Conservation (phyloP, 2,888 invertebrate species). For the Selenia dentaria region DNA sequence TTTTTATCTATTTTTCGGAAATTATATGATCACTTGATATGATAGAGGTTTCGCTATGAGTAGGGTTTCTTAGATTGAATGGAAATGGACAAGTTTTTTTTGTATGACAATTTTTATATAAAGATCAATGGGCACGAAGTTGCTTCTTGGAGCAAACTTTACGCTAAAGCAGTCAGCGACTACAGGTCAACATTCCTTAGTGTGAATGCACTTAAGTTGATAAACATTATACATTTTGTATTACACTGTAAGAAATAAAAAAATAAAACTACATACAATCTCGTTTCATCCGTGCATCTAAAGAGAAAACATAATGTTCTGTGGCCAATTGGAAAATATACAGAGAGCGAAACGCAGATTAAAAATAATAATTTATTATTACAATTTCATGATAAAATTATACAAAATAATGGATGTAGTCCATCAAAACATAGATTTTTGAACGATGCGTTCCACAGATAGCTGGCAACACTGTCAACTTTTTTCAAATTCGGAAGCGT, state of each 20-base stretch:
- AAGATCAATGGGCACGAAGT: background rate
- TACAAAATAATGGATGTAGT: constrained; percentile 36
- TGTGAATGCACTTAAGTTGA: no score
- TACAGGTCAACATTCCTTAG: no score
- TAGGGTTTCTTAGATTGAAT: background rate
- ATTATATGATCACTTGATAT: constrained; percentile 12
- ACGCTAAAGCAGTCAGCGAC: no score
- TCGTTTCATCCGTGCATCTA: background rate
- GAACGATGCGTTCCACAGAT: constrained; percentile 30
- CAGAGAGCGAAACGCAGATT: constrained; percentile 43
- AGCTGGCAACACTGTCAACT: constrained; percentile 23
- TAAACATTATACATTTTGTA: no score
- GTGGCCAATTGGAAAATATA: constrained; percentile 32
- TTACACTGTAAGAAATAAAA: no score
- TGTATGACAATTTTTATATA: constrained; percentile 5
- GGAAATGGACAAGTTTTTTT: background rate
- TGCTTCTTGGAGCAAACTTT: no score
- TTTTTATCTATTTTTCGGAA: constrained; percentile 36
- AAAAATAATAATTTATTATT: constrained; percentile 42
- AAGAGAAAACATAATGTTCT: constrained; percentile 10
- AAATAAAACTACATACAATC: no score
- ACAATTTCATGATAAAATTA: constrained; percentile 40
- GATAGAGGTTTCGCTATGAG: constrained; percentile 16
- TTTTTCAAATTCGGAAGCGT: constrained; percentile 14
- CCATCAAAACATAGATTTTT: constrained; percentile 31